A percentile compares a stretch with the other conserved stretches of the same genome.
Evolutionary conservation across 2,888 invertebrate genomes (phyloP).

Genomic region (Caenorhabditis sinica): DNA sequence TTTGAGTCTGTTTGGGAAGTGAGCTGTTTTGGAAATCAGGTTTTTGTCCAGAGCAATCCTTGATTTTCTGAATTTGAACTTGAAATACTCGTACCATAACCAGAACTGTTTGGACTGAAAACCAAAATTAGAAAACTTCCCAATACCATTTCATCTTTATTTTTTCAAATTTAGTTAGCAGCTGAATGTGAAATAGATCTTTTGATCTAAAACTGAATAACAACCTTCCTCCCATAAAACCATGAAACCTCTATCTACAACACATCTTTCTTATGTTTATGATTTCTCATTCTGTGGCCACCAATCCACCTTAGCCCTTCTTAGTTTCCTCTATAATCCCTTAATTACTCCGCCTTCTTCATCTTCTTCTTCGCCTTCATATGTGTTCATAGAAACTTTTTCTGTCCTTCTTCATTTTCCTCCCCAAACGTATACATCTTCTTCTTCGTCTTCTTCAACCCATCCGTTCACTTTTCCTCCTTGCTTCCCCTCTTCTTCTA

Average conservation of each 20-base stretch:
- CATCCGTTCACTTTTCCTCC: constrained; percentile 25
- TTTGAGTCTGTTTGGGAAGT: too few relatives aligned
- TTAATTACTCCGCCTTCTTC: constrained; percentile 47
- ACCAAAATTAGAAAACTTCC: too few relatives aligned
- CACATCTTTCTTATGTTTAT: constrained; percentile 2
- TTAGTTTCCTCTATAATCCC: constrained; percentile 50
- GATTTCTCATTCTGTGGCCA: constrained; percentile 14
- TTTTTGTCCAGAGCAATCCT: too few relatives aligned
- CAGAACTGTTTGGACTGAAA: too few relatives aligned
- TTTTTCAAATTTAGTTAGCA: neutral
- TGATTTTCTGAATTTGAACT: too few relatives aligned
- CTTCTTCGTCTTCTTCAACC: constrained; percentile 12
- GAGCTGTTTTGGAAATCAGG: too few relatives aligned
- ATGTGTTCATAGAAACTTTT: constrained; percentile 28
- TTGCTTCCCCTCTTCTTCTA: constrained; percentile 29
- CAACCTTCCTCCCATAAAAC: neutral
- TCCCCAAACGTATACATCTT: constrained; percentile 50
- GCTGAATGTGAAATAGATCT: too few relatives aligned
- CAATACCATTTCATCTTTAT: neutral
- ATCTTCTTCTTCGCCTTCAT: neutral
- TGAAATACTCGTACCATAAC: too few relatives aligned
- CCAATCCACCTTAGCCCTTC: constrained; percentile 15
- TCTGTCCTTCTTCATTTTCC: constrained; percentile 22
- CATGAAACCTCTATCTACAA: neutral
- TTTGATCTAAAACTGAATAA: too few relatives aligned